Conservation (phyloP, 1,140 invertebrate genomes). For the Euschistus heros region DNA sequence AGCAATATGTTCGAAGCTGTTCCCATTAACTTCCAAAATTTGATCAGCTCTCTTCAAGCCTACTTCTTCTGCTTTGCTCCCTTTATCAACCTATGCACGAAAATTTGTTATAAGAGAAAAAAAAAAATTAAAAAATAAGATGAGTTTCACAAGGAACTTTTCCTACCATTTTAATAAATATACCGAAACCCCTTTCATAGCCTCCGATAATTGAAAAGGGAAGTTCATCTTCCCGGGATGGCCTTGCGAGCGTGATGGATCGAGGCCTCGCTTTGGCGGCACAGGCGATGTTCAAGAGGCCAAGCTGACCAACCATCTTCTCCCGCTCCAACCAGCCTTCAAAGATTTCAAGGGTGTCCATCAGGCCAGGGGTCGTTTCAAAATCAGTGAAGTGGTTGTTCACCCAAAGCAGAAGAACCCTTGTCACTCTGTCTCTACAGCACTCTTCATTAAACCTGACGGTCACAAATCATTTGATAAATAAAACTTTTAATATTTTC, state of each 20-base stretch:
- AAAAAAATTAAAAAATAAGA: not conserved
- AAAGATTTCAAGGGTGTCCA: slow-evolving; percentile 91
- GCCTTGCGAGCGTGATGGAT: slow-evolving; percentile 80
- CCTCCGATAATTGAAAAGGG: slow-evolving; percentile 92
- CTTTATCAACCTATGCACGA: slow-evolving; percentile 58
- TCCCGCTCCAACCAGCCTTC: slow-evolving; percentile 71
- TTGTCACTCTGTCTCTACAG: slow-evolving; percentile 79
- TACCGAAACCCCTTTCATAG: slow-evolving; percentile 78
- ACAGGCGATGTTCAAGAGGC: slow-evolving; percentile 89
- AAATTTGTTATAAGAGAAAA: slow-evolving; percentile 15
- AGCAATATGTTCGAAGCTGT: slow-evolving; percentile 86
- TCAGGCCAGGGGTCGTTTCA: slow-evolving; percentile 91
- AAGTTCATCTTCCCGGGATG: slow-evolving; percentile 81
- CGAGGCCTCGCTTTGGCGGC: slow-evolving; percentile 87
- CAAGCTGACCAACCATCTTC: slow-evolving; percentile 66
- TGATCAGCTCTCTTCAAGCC: slow-evolving; percentile 95
- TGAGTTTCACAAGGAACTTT: not conserved
- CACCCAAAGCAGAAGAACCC: slow-evolving; percentile 94
- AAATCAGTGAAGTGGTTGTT: slow-evolving; percentile 99
- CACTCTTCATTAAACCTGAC: slow-evolving; percentile 60
- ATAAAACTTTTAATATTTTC: too few species aligned
- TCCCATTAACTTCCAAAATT: slow-evolving; percentile 93
- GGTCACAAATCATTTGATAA: too few species aligned
- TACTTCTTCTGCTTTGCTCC: slow-evolving; percentile 90
- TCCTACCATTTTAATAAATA: slow-evolving; percentile 80